phyloP scores from a whole-genome alignment of 2,113 vertebrate genomes.

The Leiothrix lutea region DNA sequence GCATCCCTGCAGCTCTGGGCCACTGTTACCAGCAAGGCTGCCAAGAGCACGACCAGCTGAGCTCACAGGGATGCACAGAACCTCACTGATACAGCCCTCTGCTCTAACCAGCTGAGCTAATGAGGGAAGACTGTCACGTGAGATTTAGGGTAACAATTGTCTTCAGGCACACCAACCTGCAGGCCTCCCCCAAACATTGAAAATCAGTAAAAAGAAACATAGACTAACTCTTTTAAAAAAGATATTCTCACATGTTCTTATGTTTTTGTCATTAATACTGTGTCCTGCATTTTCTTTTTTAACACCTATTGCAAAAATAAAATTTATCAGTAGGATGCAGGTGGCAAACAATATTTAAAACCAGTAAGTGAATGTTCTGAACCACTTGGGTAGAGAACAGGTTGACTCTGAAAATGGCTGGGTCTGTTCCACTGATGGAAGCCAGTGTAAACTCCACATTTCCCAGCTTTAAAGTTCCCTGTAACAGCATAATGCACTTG shows the following conservation, averaged over 20 bases:
- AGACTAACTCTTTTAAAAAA: neutral
- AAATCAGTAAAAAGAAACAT: neutral
- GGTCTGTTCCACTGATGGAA: neutral
- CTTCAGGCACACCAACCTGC: neutral
- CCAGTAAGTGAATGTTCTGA: neutral
- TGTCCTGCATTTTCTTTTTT: neutral
- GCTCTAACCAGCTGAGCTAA: neutral
- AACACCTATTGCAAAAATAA: neutral
- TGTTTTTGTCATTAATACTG: neutral
- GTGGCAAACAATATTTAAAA: neutral
- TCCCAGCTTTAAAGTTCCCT: neutral
- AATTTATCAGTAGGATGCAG: neutral
- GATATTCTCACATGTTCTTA: neutral
- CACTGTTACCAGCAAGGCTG: accelerated
- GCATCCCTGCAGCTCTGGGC: neutral
- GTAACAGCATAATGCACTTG: neutral
- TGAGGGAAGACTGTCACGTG: neutral
- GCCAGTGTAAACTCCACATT: neutral
- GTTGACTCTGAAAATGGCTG: neutral
- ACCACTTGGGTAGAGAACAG: neutral
- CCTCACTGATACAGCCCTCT: neutral
- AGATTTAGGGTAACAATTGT: neutral
- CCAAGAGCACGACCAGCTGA: neutral
- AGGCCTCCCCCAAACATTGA: neutral
- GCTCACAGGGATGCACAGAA: neutral